phyloP scores from a whole-genome alignment of 2,113 vertebrate genomes.

The Nothocercus nigrocapillus region DNA sequence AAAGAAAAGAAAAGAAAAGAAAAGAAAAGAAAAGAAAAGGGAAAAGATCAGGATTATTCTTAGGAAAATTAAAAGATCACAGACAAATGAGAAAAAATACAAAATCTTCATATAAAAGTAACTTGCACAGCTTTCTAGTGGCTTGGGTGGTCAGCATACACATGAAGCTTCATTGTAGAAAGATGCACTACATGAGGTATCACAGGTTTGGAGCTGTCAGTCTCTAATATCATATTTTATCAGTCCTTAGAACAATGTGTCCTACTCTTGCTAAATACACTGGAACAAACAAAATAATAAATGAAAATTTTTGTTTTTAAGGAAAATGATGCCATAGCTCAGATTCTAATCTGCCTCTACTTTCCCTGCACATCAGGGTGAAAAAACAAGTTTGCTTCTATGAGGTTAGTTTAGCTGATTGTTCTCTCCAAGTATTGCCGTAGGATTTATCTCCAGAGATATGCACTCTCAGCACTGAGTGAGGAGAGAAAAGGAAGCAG shows the following conservation, averaged over 20 bases:
- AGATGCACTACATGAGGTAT: accelerated
- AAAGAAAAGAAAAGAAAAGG: not conserved
- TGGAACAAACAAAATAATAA: not conserved
- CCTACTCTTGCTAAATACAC: accelerated
- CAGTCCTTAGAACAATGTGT: not conserved
- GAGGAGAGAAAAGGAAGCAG: not conserved
- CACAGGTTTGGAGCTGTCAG: not conserved
- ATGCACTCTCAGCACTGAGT: not conserved
- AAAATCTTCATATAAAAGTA: not conserved
- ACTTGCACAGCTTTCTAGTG: not conserved
- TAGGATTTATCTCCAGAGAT: not conserved
- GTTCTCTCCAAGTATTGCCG: not conserved
- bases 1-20: too few relatives aligned
- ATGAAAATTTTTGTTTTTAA: not conserved
- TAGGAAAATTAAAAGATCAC: not conserved
- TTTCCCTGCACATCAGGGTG: not conserved
- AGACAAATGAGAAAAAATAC: not conserved
- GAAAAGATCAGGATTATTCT: not conserved
- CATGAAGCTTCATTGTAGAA: accelerated
- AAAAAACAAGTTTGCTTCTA: not conserved
- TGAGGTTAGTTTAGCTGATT: not conserved
- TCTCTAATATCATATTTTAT: not conserved
- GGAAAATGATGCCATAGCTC: not conserved
- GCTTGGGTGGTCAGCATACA: not conserved
- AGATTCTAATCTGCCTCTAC: not conserved